Evolutionary conservation across 2,888 invertebrate genomes (phyloP).

Genomic region (Sesamia inferens): DNA sequence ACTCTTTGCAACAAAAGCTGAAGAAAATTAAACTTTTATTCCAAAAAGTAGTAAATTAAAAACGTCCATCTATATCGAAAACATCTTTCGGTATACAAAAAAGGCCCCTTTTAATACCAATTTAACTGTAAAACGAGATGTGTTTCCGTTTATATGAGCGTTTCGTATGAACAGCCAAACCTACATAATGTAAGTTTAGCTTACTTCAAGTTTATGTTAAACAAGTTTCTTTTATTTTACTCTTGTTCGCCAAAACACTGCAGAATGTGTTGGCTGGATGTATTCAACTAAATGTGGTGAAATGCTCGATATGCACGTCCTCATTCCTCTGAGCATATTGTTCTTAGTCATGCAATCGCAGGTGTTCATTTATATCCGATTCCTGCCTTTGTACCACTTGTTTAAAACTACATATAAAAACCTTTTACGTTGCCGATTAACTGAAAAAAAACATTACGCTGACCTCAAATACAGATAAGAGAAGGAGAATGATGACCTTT

Average conservation of each 20-base stretch:
- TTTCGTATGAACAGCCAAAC: neutral
- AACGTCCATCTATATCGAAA: neutral
- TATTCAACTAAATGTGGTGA: neutral
- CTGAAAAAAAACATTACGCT: too few species aligned
- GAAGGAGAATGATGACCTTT: too few species aligned
- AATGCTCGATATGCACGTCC: slow-evolving; percentile 1
- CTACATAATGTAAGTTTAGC: neutral
- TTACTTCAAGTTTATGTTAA: slow-evolving; percentile 1
- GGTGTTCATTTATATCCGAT: neutral
- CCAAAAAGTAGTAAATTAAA: neutral
- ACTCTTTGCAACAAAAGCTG: too few species aligned
- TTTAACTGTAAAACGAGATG: slow-evolving; percentile 41
- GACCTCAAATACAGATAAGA: too few species aligned
- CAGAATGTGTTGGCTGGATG: neutral
- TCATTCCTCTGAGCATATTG: slow-evolving; percentile 1
- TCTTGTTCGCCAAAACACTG: neutral
- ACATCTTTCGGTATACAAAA: neutral
- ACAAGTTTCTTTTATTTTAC: slow-evolving; percentile 15
- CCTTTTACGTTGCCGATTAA: too few species aligned
- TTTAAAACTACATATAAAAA: neutral
- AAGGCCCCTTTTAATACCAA: neutral
- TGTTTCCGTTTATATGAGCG: slow-evolving; percentile 16
- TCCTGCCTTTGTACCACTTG: neutral
- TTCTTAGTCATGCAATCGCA: slow-evolving; percentile 11
- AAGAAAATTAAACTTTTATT: neutral